These are phyloP conservation scores for Acromyrmex echinatior DNA, from an alignment of 1,140 invertebrate species.

Conservation along the genomic window DNA sequence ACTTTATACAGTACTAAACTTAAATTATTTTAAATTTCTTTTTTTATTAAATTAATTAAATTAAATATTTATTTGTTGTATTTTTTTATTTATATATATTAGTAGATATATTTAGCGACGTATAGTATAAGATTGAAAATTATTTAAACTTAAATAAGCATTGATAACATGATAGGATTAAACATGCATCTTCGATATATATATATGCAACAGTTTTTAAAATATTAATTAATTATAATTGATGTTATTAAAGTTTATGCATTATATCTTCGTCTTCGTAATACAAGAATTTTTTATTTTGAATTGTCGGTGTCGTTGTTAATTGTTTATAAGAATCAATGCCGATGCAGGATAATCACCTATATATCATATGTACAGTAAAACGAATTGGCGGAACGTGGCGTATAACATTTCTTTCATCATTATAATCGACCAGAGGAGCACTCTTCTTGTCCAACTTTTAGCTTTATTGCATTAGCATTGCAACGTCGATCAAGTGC, in stretches of 20 bases:
- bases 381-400: conserved; percentile 20
- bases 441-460: conserved; percentile 12
- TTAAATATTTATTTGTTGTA: background rate
- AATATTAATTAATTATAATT: conserved; percentile 2
- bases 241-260: background rate
- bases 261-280: background rate
- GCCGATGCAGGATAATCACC: background rate
- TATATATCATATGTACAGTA: background rate
- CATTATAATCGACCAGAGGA: conserved; percentile 23
- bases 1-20: too few relatives aligned
- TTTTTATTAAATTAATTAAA: background rate
- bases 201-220: background rate
- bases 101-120: background rate
- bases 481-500: conserved; percentile 49
- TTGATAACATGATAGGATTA: background rate
- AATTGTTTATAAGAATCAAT: conserved; percentile 16
- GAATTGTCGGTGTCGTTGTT: background rate
- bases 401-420: background rate
- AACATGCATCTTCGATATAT: background rate
- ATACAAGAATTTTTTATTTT: background rate
- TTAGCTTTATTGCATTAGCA: conserved; percentile 59
- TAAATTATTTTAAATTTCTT: too few relatives aligned
- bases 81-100: background rate
- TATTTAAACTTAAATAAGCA: background rate
- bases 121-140: background rate